phyloP scores from a whole-genome alignment of 2,113 vertebrate species.

The Plotosus lineatus region DNA sequence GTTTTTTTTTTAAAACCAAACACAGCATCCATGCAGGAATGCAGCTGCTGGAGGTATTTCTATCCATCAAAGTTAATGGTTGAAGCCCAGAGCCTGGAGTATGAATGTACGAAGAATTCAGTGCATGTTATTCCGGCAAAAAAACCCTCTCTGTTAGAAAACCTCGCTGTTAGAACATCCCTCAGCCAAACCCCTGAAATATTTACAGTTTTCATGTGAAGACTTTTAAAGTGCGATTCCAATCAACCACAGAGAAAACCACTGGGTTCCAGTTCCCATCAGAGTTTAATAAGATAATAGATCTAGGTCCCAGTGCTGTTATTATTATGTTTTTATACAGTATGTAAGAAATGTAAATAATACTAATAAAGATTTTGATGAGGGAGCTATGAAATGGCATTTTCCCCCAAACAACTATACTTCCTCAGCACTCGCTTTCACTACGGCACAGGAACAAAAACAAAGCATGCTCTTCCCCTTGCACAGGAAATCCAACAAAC shows the following conservation, averaged over 20 bases:
- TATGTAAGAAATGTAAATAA: too few species aligned
- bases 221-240: not conserved
- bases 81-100: not conserved
- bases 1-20: too few species aligned
- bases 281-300: not conserved
- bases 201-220: not conserved
- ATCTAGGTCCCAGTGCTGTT: too few species aligned
- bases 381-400: too few species aligned
- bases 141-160: not conserved
- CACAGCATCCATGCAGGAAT: not conserved
- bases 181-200: not conserved
- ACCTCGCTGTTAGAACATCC: not conserved
- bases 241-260: not conserved
- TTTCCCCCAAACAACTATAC: too few species aligned
- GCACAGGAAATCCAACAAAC: too few species aligned
- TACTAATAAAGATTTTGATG: too few species aligned
- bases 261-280: not conserved
- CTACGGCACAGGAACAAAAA: too few species aligned
- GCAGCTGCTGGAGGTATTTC: not conserved
- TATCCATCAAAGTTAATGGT: not conserved
- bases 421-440: too few species aligned
- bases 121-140: slow-evolving; percentile 4
- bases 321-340: not conserved
- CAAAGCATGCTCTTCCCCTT: too few species aligned
- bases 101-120: not conserved